Evolutionary conservation across 1,140 invertebrate species (phyloP).

Genomic region (Philotrypesis tridentata): DNA sequence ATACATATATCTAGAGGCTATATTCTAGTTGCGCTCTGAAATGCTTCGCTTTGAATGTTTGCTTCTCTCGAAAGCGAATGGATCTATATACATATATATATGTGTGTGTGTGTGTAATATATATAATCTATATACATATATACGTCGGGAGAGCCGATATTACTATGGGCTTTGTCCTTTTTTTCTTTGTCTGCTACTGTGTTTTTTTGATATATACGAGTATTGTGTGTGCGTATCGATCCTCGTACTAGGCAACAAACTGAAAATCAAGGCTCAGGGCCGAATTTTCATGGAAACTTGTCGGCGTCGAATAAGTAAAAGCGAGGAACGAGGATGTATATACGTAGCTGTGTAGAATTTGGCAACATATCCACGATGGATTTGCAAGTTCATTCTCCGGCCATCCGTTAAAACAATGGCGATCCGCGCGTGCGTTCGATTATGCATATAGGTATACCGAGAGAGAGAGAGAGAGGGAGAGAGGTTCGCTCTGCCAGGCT

Average conservation of each 20-base stretch:
- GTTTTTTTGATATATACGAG: not conserved
- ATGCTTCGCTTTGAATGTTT: too few relatives aligned
- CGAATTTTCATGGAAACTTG: not conserved
- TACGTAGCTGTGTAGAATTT: too few relatives aligned
- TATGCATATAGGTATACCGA: not conserved
- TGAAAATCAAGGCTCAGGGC: not conserved
- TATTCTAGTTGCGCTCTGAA: too few relatives aligned
- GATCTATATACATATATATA: too few relatives aligned
- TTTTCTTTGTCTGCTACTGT: not conserved
- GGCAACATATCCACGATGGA: not conserved
- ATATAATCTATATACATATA: too few relatives aligned
- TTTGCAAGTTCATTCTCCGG: not conserved
- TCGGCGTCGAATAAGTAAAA: not conserved
- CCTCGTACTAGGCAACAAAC: not conserved
- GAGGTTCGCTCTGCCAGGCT: not conserved
- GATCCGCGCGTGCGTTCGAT: not conserved
- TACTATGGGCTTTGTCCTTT: not conserved
- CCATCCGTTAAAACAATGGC: not conserved
- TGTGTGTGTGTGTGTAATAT: too few relatives aligned
- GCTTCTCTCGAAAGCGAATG: too few relatives aligned
- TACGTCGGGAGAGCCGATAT: too few relatives aligned
- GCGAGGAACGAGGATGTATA: too few relatives aligned
- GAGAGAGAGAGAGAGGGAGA: not conserved
- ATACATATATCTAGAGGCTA: too few relatives aligned
- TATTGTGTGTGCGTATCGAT: not conserved